Evolutionary conservation across 2,888 invertebrate genomes (phyloP).

Genomic region (Adela reaumurella): DNA sequence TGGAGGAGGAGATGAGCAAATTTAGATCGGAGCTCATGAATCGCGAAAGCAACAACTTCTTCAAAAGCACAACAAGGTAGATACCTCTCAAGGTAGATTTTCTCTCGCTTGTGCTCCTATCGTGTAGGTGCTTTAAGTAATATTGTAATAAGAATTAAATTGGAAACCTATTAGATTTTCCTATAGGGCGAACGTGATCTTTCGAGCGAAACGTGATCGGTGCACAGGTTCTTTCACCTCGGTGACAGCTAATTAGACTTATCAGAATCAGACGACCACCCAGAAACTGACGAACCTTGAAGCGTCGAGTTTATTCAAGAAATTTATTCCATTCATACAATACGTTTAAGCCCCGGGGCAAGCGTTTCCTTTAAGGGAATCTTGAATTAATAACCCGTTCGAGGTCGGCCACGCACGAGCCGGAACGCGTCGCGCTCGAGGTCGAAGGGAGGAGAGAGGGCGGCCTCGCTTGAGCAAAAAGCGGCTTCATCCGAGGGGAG

Average conservation of each 20-base stretch:
- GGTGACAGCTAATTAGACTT: no score
- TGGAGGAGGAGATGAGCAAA: conserved; percentile 98
- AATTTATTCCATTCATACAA: not conserved
- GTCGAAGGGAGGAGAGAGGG: no score
- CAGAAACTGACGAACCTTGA: not conserved
- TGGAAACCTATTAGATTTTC: no score
- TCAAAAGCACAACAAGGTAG: conserved; percentile 86
- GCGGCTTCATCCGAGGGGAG: conserved; percentile 51
- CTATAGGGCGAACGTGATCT: not conserved
- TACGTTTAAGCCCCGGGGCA: not conserved
- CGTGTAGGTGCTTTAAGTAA: no score
- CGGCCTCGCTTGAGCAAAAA: conserved; percentile 36
- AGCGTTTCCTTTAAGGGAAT: conserved; percentile 42
- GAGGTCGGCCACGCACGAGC: conserved; percentile 41
- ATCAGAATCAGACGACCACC: no score
- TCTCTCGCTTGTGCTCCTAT: no score
- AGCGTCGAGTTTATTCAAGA: not conserved
- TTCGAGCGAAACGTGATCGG: not conserved
- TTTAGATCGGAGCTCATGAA: conserved; percentile 91
- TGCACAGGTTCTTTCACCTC: no score
- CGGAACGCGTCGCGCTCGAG: no score
- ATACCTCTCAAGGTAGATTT: conserved; percentile 24
- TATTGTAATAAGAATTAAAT: no score
- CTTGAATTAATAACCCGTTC: conserved; percentile 44
- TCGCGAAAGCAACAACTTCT: conserved; percentile 87